These are phyloP conservation scores for Tenthredo mesomela DNA, from an alignment of 2,888 invertebrate genomes.

Conservation along the genomic window DNA sequence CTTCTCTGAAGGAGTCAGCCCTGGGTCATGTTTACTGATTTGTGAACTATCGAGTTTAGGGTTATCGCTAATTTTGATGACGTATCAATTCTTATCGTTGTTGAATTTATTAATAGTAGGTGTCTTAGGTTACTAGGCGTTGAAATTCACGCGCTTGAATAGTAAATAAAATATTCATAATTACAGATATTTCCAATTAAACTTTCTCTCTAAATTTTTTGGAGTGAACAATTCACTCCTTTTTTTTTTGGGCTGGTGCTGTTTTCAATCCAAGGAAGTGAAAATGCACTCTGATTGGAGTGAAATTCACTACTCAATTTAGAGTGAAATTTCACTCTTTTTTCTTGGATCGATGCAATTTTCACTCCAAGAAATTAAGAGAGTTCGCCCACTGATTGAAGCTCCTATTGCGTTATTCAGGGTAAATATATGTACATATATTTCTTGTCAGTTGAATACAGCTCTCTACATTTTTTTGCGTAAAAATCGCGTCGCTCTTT, in stretches of 20 bases:
- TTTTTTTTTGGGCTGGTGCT: no score
- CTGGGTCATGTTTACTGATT: neutral
- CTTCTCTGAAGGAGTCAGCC: neutral
- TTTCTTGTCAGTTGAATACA: neutral
- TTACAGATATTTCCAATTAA: neutral
- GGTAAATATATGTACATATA: neutral
- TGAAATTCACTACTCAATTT: no score
- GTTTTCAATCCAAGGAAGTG: no score
- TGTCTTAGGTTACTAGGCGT: neutral
- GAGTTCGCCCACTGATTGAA: neutral
- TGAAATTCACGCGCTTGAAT: neutral
- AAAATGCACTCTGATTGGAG: no score
- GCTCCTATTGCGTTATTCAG: neutral
- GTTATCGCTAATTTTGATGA: slow-evolving; percentile 41
- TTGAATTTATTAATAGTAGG: slow-evolving; percentile 35
- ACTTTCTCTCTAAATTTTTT: no score
- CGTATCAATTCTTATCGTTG: slow-evolving; percentile 1
- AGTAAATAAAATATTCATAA: neutral
- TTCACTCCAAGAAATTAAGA: no score
- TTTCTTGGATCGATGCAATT: no score
- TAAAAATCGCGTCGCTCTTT: no score
- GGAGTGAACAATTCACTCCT: no score
- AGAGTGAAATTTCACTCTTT: no score
- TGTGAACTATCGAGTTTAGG: slow-evolving; percentile 31
- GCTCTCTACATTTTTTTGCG: no score